Conservation (phyloP, 2,113 vertebrate genomes). For the Grammomys dolichurus region DNA sequence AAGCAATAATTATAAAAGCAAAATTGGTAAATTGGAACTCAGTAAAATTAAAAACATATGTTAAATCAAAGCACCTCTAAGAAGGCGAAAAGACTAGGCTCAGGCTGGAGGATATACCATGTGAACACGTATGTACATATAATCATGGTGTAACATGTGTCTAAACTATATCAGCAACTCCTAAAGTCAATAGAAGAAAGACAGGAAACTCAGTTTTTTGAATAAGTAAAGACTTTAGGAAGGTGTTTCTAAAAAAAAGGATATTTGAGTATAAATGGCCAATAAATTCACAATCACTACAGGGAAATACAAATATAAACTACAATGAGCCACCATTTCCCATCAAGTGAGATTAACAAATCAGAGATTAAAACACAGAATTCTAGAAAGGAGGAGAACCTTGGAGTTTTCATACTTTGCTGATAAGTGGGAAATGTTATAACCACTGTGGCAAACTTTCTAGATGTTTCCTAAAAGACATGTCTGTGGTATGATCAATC, state of each 20-base stretch:
- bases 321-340: background rate
- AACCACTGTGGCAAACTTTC: background rate
- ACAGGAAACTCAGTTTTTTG: background rate
- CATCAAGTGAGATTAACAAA: background rate
- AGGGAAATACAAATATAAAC: constrained; percentile 37
- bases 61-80: constrained; percentile 24
- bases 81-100: background rate
- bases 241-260: background rate
- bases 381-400: background rate
- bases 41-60: constrained; percentile 52
- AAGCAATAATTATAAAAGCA: constrained; percentile 38
- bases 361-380: background rate
- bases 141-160: background rate
- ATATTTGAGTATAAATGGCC: background rate
- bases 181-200: background rate
- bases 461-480: background rate
- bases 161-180: background rate
- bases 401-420: background rate
- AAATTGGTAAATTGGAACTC: constrained; percentile 38
- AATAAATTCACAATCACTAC: background rate
- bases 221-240: background rate
- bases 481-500: background rate
- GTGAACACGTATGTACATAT: background rate
- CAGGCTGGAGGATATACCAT: background rate
- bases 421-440: background rate